Conservation (phyloP, 2,888 invertebrate species). For the Dryobota labecula region DNA sequence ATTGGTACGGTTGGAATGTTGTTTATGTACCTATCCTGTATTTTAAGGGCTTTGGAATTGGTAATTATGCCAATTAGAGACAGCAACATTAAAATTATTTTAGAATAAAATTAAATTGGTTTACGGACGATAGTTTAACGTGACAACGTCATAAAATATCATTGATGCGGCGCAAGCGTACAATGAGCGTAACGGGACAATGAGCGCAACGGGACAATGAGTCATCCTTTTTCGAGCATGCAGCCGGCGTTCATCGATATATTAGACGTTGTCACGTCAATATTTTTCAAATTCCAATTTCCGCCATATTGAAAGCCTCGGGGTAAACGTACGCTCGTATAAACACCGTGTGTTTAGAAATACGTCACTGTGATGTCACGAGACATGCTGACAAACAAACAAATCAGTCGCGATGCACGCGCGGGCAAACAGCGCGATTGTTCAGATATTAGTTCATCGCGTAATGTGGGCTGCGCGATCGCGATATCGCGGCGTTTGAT, state of each 20-base stretch:
- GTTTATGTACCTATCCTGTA: slow-evolving; percentile 35
- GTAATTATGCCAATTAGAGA: neutral
- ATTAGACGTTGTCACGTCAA: no score
- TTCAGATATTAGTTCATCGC: slow-evolving; percentile 83
- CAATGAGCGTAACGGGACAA: no score
- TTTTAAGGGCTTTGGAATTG: neutral
- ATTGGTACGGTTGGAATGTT: slow-evolving; percentile 26
- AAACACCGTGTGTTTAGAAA: slow-evolving; percentile 74
- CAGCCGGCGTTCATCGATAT: no score
- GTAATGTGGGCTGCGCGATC: slow-evolving; percentile 79
- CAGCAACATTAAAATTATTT: neutral
- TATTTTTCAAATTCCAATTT: slow-evolving; percentile 56
- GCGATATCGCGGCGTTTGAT: slow-evolving; percentile 83
- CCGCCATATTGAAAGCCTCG: slow-evolving; percentile 53
- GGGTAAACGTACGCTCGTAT: slow-evolving; percentile 62
- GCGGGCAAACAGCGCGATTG: slow-evolving; percentile 80
- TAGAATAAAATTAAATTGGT: neutral
- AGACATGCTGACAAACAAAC: slow-evolving; percentile 73
- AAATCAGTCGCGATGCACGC: slow-evolving; percentile 70
- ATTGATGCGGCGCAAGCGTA: no score
- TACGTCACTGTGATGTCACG: slow-evolving; percentile 68
- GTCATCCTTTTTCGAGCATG: no score
- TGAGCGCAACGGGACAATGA: no score
- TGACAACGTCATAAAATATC: no score
- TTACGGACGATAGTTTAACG: no score